Evolutionary conservation across 92 coral and sea anemone genomes (phyloP), one percentile per base, ranked within the genome.

Genomic region (Parazoanthus darwini): DNA sequence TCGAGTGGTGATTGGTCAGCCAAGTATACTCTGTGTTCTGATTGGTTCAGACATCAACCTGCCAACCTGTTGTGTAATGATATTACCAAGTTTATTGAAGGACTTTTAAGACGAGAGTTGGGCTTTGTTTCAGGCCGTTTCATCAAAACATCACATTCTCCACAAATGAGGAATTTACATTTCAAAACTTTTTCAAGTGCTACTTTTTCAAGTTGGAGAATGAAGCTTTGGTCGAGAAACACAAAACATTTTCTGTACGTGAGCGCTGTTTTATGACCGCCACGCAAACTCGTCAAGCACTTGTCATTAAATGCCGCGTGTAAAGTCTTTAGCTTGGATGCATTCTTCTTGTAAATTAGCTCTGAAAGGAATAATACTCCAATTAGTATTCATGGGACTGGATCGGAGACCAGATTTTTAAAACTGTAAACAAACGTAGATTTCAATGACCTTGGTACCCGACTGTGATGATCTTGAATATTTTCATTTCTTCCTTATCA

Each of bases 1-100:
- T 88, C 56, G 67, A 79, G 56, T 74, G 51, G 81, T 78, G 79
- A 82, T 91, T 85, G 85, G 91, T 35, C 74, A 66, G 65, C 82
- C 86, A 77, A 85, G 77, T 85, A 67, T 85, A 79, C 63, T 74
- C 87, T 54, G 50, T 29, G 22, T 9, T 73, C 59, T 86, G 85
- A 91, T 91, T 91, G 93, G 93, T 77, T 36, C 90, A 58, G 37
- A 72, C 59, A 63, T 91, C 89, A 77, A 88, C 63, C 80, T 85
- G 91, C 91, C 91, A 89, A 91, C 93, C 91, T 85, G 89, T 91
- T 89, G 86, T 91, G 86, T 89, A 75, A 80, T 63, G 76, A 58
- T 80, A 80, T 56, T 22, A 88, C 81, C 88, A 84, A 88, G 88
- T 48, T 73, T 74, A 80, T 71, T 66, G 37, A 84, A 48, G 67